These are phyloP conservation scores for Cygnus olor DNA, from an alignment of 2,797 vertebrate genomes.

Conservation along the genomic window DNA sequence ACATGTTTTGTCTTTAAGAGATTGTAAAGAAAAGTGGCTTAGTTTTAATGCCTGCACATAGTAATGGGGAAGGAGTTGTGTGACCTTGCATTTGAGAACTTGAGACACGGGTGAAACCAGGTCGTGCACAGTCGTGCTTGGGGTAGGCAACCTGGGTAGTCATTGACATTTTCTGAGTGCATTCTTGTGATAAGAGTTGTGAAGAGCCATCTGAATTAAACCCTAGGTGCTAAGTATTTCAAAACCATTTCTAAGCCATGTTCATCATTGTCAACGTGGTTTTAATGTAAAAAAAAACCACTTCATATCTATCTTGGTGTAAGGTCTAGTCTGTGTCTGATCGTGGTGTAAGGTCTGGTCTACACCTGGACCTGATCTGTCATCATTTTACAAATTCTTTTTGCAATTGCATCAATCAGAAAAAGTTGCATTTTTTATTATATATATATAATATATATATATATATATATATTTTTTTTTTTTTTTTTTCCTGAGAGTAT, in stretches of 20 bases:
- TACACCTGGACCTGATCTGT: neutral
- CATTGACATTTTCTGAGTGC: neutral
- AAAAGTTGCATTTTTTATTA: neutral
- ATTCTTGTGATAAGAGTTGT: neutral
- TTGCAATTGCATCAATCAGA: neutral
- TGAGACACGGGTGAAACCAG: neutral
- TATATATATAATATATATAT: too few relatives aligned
- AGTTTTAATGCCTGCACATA: neutral
- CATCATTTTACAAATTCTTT: neutral
- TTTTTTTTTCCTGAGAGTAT: neutral
- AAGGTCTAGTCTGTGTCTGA: neutral
- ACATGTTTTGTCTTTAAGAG: neutral
- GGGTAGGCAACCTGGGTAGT: neutral
- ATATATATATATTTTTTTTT: neutral
- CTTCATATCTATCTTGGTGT: rapidly evolving
- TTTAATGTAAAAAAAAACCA: neutral
- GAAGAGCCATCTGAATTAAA: neutral
- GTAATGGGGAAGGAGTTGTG: neutral
- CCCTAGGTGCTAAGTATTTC: neutral
- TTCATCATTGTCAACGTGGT: neutral
- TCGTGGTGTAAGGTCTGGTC: rapidly evolving
- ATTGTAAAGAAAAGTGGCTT: neutral
- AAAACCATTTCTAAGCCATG: neutral
- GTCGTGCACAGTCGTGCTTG: rapidly evolving
- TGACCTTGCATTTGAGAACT: neutral